phyloP scores from a whole-genome alignment of 2,888 invertebrate genomes.

The Listrodromus nycthemerus region DNA sequence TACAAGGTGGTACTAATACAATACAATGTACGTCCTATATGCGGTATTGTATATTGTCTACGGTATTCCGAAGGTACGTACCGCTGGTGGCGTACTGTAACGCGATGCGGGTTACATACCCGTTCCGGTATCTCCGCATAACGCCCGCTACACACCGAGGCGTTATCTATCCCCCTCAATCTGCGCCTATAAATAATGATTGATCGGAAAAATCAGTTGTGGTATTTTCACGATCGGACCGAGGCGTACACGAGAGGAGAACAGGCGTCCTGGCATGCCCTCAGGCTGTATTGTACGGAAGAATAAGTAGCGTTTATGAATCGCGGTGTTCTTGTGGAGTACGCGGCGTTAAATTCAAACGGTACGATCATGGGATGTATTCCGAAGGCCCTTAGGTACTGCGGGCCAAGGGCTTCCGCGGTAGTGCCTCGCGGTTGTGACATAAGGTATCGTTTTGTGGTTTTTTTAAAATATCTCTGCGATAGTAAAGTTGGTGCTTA shows the following conservation, averaged over 20 bases:
- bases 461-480: background rate
- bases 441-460: conserved; percentile 10
- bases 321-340: conserved; percentile 34
- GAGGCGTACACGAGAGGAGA: conserved; percentile 8
- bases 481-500: background rate
- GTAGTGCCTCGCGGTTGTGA: conserved; percentile 11
- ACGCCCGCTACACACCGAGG: conserved; percentile 70
- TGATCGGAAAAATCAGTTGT: conserved; percentile 72
- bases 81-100: conserved; percentile 34
- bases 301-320: conserved; percentile 38
- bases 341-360: conserved; percentile 20
- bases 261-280: conserved; percentile 47
- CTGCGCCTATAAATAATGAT: conserved; percentile 76
- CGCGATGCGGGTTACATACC: conserved; percentile 73
- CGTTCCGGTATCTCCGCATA: conserved; percentile 71
- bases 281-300: conserved; percentile 27
- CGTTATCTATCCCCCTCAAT: conserved; percentile 71
- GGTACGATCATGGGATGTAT: conserved; percentile 10
- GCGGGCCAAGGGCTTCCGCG: conserved; percentile 14
- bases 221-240: conserved; percentile 64
- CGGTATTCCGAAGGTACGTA: conserved; percentile 24
- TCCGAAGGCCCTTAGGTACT: conserved; percentile 19
- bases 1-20: conserved; percentile 39
- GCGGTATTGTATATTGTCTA: conserved; percentile 14
- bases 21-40: conserved; percentile 31